Base-by-base conservation (phyloP, 2,888 invertebrate genomes). In the Rhamphomyia laevipes region DNA sequence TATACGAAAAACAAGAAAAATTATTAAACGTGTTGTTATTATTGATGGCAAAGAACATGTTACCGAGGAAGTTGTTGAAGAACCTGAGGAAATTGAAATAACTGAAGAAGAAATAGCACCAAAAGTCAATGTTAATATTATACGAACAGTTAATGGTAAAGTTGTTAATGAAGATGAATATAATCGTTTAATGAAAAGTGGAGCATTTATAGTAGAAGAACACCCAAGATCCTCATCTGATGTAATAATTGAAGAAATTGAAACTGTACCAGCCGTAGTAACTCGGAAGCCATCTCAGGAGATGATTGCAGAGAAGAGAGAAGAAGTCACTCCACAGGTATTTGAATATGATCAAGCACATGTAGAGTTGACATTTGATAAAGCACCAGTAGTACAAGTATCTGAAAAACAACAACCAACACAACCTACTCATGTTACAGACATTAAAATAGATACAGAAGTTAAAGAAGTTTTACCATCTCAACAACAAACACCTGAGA, bases 1-100 rank as follows among this genome's bases (percentile, higher is more conserved):
- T n/a, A 80, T 87, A 5, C 77, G 81, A 51, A 86, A 82, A 58
- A 82, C 82, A 15, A 75, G 84, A 43, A 80, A 83, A 54, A 84
- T 88, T 16, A 84, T 90, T 46, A 77, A 85, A 47, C 80, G 82
- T 55, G 77, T 86, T 3, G 82, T 84, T 1, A 81, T 88, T 6
- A 78, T 89, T 50, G 83, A 90, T 63, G 90, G 90, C 0, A 84
- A 86, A 68, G 90, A 90, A 70, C 83, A 84, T 52, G 77, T 86
- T 0, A 82, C 82, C 9, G 90, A 90, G 67, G 89, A 90, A 71
- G 70, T 89, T 1, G 74, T 89, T 41, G 90, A 90, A 61, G 89
- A 89, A 65, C 90, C 90, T 0, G 89, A 87, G 66, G 68, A 69
- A 55, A 54, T 68, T 18, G 69, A 70, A 54, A 55, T 70, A 3